Evolutionary conservation across 1,140 invertebrate species (phyloP).

Genomic region (Pararge aegeria): DNA sequence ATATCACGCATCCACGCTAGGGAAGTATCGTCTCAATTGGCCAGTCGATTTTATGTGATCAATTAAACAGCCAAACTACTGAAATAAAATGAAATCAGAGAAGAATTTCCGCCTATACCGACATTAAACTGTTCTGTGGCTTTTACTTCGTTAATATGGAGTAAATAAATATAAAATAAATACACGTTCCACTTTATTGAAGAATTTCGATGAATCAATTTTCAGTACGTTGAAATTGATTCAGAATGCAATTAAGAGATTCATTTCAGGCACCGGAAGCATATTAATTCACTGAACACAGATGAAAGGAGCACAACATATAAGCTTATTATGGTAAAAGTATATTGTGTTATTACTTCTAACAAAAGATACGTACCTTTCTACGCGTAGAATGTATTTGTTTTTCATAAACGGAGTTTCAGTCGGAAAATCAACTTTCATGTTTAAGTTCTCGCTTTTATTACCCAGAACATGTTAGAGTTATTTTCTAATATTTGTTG

Average conservation of each 20-base stretch:
- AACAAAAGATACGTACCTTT: no score
- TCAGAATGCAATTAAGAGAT: conserved; percentile 15
- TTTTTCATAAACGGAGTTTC: no score
- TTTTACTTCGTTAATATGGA: not conserved
- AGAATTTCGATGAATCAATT: conserved; percentile 14
- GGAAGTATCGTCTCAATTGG: no score
- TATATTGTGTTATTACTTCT: not conserved
- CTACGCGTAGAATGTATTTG: no score
- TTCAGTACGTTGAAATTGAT: conserved; percentile 10
- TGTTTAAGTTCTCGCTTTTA: no score
- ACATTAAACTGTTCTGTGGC: not conserved
- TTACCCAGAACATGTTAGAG: no score
- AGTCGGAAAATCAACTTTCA: no score
- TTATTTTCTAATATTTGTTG: no score
- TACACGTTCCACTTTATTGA: conserved; percentile 7
- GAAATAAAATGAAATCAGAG: no score
- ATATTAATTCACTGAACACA: not conserved
- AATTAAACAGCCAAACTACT: not conserved
- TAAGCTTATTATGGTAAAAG: not conserved
- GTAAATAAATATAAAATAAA: conserved; percentile 5
- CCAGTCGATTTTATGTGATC: no score
- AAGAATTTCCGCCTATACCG: not conserved
- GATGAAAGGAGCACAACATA: not conserved
- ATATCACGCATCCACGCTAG: no score
- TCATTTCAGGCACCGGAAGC: conserved; percentile 16